These are phyloP conservation scores for Microtus obscurus DNA, from an alignment of 2,797 vertebrate species.

Conservation along the genomic window DNA sequence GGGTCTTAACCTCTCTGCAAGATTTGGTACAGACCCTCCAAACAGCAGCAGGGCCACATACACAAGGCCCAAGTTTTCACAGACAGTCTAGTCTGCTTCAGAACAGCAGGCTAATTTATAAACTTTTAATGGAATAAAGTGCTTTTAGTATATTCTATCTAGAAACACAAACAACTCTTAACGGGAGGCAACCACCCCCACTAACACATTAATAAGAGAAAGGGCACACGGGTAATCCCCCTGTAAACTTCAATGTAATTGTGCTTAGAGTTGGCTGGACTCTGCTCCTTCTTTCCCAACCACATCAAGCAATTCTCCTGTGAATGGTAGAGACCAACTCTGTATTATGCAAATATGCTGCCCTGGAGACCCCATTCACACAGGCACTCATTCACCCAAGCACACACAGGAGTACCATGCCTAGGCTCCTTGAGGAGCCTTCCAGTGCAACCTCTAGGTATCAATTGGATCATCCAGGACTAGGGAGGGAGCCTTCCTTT, in stretches of 20 bases:
- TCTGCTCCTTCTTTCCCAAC: neutral
- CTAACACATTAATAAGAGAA: neutral
- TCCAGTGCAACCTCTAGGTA: neutral
- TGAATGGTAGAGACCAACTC: neutral
- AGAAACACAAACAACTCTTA: neutral
- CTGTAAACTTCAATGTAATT: neutral
- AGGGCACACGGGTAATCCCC: neutral
- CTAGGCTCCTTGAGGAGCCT: neutral
- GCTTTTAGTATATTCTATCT: conserved; percentile 30
- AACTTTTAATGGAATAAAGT: conserved; percentile 52
- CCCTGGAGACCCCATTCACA: neutral
- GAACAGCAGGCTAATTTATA: neutral
- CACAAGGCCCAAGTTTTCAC: neutral
- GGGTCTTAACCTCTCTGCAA: neutral
- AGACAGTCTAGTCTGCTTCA: neutral
- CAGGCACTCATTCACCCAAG: neutral
- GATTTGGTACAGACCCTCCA: neutral
- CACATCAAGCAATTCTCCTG: neutral
- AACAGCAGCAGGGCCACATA: neutral
- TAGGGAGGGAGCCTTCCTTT: neutral
- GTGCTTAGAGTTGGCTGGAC: neutral
- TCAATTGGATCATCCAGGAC: neutral
- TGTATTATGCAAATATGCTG: neutral
- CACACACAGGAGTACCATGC: neutral
- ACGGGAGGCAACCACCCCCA: neutral